Evolutionary conservation across 2,888 invertebrate species (phyloP).

Genomic region (Trissonchulus sp.): DNA sequence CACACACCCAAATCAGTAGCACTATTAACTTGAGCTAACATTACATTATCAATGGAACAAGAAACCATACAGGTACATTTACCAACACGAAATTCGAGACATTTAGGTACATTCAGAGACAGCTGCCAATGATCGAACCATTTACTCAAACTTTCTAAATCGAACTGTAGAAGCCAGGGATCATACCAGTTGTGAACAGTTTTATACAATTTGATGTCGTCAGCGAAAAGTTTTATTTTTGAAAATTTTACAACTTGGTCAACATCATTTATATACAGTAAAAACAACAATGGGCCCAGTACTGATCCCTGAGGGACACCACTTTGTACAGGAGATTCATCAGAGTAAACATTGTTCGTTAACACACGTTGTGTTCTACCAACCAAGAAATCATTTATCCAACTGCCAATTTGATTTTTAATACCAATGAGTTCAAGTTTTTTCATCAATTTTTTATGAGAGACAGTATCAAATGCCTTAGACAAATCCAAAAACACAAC

Average conservation of each 20-base stretch:
- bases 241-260: not conserved
- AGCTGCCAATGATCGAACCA: not conserved
- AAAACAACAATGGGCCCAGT: not conserved
- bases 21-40: too few species aligned
- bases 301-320: conserved; percentile 3
- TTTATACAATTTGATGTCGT: not conserved
- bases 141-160: not conserved
- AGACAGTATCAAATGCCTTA: not conserved
- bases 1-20: too few species aligned
- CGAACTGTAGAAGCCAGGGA: not conserved
- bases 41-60: not conserved
- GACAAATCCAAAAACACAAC: conserved; percentile 4
- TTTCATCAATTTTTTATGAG: not conserved
- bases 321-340: not conserved
- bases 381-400: not conserved
- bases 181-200: not conserved
- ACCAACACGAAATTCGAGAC: conserved; percentile 1
- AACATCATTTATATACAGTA: not conserved
- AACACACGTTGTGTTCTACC: not conserved
- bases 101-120: not conserved
- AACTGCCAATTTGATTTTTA: not conserved
- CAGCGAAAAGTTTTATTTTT: not conserved
- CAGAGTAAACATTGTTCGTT: not conserved
- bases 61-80: not conserved
- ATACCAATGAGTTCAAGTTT: not conserved